phyloP scores from a whole-genome alignment of 2,888 invertebrate genomes.

The Pollenia labialis region DNA sequence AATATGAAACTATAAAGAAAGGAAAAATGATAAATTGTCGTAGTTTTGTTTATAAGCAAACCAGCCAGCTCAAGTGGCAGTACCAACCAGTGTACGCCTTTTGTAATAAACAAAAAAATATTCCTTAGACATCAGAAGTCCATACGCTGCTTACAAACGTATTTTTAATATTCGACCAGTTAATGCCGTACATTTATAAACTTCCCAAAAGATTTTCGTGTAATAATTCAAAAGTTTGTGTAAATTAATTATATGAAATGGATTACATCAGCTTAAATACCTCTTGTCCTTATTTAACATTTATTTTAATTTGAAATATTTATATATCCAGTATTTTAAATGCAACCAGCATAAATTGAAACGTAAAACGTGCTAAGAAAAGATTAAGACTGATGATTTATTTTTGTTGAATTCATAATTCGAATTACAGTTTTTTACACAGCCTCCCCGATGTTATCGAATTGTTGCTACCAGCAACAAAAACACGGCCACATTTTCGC shows the following conservation, averaged over 20 bases:
- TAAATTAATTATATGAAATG: too few relatives aligned
- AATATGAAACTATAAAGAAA: constrained; percentile 38
- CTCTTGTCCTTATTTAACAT: too few relatives aligned
- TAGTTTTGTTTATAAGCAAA: constrained; percentile 7
- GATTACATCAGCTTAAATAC: too few relatives aligned
- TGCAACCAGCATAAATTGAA: too few relatives aligned
- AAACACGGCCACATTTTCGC: background rate
- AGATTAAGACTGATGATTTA: too few relatives aligned
- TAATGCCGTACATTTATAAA: background rate
- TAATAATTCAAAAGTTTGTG: background rate
- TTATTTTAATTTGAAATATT: too few relatives aligned
- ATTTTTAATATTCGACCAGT: constrained; percentile 13
- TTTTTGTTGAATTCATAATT: too few relatives aligned
- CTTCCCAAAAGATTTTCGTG: background rate
- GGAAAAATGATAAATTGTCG: constrained; percentile 59
- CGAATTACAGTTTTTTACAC: too few relatives aligned
- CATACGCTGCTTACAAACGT: background rate
- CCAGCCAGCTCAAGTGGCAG: background rate
- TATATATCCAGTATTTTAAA: too few relatives aligned
- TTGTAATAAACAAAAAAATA: constrained; percentile 8
- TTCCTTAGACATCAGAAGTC: constrained; percentile 24
- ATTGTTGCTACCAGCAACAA: too few relatives aligned
- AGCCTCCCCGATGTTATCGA: too few relatives aligned
- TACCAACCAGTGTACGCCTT: background rate
- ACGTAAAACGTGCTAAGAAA: too few relatives aligned